Base-by-base conservation (phyloP, 2,888 invertebrate species). In the Mantis religiosa region DNA sequence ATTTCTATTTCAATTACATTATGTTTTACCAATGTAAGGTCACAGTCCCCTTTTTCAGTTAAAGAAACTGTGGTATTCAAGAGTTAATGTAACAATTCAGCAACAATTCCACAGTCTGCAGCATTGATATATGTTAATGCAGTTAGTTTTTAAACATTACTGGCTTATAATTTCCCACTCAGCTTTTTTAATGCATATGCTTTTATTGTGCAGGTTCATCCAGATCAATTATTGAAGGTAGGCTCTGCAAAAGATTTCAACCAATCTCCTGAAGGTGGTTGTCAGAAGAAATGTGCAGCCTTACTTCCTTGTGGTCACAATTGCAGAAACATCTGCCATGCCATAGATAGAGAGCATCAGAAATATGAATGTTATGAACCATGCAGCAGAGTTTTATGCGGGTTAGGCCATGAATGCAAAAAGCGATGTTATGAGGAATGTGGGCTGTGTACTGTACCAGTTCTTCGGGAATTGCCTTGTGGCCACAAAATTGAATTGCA, bases 241-340 rank as follows among this genome's bases (percentile, higher is more conserved):
- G 47, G 88, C 9, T 71, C 34, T 2, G 87, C 89, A 25, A 83
- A 89, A 82, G 91, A 91, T 54, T 88, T 88, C 28, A 20, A 47
- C 4, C 30, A 93, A 41, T 93, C 94, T 12, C 93, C 94, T 0
- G 95, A 95, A 92, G 95, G 95, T 2, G 96, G 96, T 0, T 97
- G 97, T 91, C 91, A 92, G 71, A 90, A 91, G 83, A 92, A 92
- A 28, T 97, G 97, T 91, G 93, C 93, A 28, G 91, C 91, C 82
- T 91, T 92, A 8, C 92, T 96, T 85, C 88, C 91, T 0, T 97
- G 97, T 92, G 95, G 95, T 0, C 97, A 97, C 92, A 91, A 90
- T 3, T 97, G 97, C 92, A 92, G 92, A 1, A 93, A 93, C 82
- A 91, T 94, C n/a, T 97, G 97, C 91, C 96, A 97, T 91, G 92